Percentiles rank a stretch among this genome's conserved stretches.
These are phyloP conservation scores for Notoglanidium macrostoma DNA, from an alignment of 2,797 vertebrate genomes.

Conservation along the genomic window DNA sequence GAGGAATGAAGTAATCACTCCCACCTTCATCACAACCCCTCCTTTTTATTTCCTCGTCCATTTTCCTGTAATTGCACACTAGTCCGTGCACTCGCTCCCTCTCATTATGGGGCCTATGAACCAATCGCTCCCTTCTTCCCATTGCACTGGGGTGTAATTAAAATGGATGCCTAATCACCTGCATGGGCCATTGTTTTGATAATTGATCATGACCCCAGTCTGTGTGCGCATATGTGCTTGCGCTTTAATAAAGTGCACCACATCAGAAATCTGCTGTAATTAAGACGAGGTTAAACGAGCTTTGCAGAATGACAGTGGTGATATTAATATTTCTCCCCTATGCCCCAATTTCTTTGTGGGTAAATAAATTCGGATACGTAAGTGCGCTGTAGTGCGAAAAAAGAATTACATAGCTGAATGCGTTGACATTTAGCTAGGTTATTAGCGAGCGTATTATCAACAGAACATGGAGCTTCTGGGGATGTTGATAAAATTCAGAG, in stretches of 20 bases:
- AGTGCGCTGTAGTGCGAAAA: background rate
- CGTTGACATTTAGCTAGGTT: constrained; percentile 21
- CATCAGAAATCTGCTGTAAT: constrained; percentile 54
- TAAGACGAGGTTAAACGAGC: constrained; percentile 64
- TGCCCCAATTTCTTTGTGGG: constrained; percentile 25
- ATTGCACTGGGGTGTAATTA: constrained; percentile 62
- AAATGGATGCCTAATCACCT: constrained; percentile 58
- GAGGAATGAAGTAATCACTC: constrained; percentile 33
- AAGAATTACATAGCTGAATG: background rate
- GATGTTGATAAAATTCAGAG: background rate
- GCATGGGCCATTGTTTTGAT: constrained; percentile 64
- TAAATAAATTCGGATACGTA: constrained; percentile 10
- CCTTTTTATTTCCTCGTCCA: constrained; percentile 45
- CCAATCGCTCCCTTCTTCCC: constrained; percentile 49
- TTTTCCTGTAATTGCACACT: constrained; percentile 53
- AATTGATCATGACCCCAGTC: constrained; percentile 62
- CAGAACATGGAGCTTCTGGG: background rate
- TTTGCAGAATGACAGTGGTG: constrained; percentile 54
- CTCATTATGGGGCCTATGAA: constrained; percentile 53
- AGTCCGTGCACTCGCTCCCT: constrained; percentile 36
- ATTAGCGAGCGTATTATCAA: constrained; percentile 2
- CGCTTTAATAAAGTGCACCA: constrained; percentile 24
- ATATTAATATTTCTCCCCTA: constrained; percentile 56
- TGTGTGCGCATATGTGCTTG: constrained; percentile 35
- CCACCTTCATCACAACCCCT: background rate